Conservation (phyloP, 2,888 invertebrate species). For the Clanis bilineata region DNA sequence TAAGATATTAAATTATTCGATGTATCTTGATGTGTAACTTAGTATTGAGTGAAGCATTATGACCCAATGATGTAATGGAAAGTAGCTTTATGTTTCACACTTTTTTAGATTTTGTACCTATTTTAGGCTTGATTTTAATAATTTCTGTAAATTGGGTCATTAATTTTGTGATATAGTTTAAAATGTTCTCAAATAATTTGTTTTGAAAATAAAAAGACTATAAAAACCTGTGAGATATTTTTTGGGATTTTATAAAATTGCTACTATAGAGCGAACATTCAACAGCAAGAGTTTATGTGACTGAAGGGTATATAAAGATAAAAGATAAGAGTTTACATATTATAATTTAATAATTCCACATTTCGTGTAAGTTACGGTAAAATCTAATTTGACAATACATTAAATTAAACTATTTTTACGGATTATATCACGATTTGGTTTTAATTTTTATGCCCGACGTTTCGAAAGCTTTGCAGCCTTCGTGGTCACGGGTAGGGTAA, state of each 20-base stretch:
- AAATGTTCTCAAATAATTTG: not conserved
- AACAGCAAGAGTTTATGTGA: not conserved
- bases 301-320: too few species aligned
- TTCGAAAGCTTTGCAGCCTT: too few species aligned
- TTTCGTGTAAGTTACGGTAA: too few species aligned
- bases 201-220: slow-evolving; percentile 4
- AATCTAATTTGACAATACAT: too few species aligned
- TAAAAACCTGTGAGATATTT: not conserved
- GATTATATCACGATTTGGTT: too few species aligned
- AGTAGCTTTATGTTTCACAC: not conserved
- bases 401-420: too few species aligned
- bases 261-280: not conserved
- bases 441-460: too few species aligned
- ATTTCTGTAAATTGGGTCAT: not conserved
- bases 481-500: too few species aligned
- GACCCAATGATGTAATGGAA: not conserved
- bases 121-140: not conserved
- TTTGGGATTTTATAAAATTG: not conserved
- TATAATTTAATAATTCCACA: too few species aligned
- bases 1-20: not conserved
- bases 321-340: too few species aligned
- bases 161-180: slow-evolving; percentile 5
- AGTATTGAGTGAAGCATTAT: not conserved
- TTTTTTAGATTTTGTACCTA: slow-evolving; percentile 1
- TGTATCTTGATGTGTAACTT: not conserved